Evolutionary conservation across 1,140 invertebrate species (phyloP).

Genomic region (Scaptomyza montana): DNA sequence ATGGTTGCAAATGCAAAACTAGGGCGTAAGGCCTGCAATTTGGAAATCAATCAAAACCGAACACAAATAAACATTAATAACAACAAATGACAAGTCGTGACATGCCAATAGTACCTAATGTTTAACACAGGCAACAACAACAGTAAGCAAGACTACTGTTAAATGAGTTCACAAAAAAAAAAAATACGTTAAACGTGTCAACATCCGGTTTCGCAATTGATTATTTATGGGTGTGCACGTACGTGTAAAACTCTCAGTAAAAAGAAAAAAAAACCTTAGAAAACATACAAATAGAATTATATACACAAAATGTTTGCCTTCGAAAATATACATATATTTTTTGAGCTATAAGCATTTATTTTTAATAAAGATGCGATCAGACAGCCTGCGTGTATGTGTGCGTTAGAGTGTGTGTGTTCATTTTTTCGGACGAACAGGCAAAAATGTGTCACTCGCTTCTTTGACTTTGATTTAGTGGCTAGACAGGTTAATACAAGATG

Average conservation of each 20-base stretch:
- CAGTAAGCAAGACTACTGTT: conserved; percentile 51
- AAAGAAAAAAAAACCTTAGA: conserved; percentile 2
- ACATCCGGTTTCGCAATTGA: conserved; percentile 56
- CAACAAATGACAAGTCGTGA: conserved; percentile 41
- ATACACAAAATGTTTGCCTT: conserved; percentile 56
- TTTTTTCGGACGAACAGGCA: conserved; percentile 47
- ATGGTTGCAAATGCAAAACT: conserved; percentile 42
- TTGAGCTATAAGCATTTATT: conserved; percentile 77
- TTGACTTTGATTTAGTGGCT: conserved; percentile 81
- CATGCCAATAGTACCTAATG: conserved; percentile 38
- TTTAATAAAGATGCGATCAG: conserved; percentile 79
- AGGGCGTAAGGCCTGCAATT: conserved; percentile 51
- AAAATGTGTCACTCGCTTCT: conserved; percentile 79
- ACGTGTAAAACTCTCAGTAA: conserved; percentile 3
- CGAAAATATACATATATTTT: conserved; percentile 57
- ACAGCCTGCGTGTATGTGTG: conserved; percentile 22
- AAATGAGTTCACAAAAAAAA: conserved; percentile 38
- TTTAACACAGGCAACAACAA: conserved; percentile 19
- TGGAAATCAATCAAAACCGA: conserved; percentile 56
- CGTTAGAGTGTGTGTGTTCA: conserved; percentile 26
- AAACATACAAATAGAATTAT: conserved; percentile 1
- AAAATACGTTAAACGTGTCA: conserved; percentile 44
- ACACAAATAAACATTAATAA: conserved; percentile 15
- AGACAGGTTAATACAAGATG: conserved; percentile 80
- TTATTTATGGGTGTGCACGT: conserved; percentile 62